Percentiles rank a stretch among this genome's conserved stretches.
These are phyloP conservation scores for Nephila pilipes DNA, from an alignment of 1,140 invertebrate genomes.

Conservation along the genomic window DNA sequence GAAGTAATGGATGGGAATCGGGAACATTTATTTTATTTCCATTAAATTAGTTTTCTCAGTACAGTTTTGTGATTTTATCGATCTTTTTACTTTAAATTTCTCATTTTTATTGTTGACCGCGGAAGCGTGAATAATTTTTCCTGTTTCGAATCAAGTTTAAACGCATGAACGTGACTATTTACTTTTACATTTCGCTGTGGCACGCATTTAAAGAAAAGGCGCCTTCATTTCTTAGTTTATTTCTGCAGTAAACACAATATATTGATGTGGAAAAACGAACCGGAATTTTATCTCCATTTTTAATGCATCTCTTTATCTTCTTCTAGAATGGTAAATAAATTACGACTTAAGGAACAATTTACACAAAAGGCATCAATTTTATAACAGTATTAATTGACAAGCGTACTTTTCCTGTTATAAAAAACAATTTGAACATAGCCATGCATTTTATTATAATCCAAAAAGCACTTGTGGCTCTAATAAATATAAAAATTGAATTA, in stretches of 20 bases:
- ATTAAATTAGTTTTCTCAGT: constrained; percentile 22
- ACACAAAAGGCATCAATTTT: too few relatives aligned
- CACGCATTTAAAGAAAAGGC: not conserved
- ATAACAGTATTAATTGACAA: too few relatives aligned
- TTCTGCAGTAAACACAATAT: not conserved
- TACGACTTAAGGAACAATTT: not conserved
- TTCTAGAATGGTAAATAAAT: not conserved
- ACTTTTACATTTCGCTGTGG: not conserved
- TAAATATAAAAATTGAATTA: too few relatives aligned
- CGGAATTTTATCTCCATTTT: not conserved
- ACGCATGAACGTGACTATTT: not conserved
- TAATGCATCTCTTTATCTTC: not conserved
- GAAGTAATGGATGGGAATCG: constrained; percentile 26
- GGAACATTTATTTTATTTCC: constrained; percentile 3
- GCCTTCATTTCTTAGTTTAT: not conserved
- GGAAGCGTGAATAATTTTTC: not conserved
- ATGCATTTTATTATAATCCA: too few relatives aligned
- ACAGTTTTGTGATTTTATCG: constrained; percentile 7
- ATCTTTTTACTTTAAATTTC: not conserved
- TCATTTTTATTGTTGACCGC: constrained; percentile 5
- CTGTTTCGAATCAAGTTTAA: not conserved
- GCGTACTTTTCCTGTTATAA: too few relatives aligned
- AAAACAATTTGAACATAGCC: too few relatives aligned
- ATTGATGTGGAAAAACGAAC: not conserved
- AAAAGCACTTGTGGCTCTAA: too few relatives aligned